A percentile compares a stretch with the other conserved stretches of the same genome.
Evolutionary conservation across 2,888 invertebrate species (phyloP).

Genomic region (Nemurella pictetii): DNA sequence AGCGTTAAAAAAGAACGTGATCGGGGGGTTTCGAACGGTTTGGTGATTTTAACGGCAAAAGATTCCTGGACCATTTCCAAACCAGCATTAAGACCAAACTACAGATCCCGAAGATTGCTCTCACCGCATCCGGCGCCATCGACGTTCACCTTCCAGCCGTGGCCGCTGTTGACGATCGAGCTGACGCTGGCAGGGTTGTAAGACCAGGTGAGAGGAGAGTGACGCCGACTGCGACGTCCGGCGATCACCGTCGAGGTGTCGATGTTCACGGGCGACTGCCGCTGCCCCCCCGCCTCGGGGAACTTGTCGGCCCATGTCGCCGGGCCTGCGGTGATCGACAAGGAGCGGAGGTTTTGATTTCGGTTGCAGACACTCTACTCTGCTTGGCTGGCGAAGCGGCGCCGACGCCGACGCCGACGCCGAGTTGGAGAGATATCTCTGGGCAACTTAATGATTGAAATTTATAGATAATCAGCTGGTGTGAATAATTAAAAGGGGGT

Average conservation of each 20-base stretch:
- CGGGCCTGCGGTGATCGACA: constrained; percentile 65
- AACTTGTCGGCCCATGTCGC: constrained; percentile 81
- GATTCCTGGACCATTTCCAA: too few relatives aligned
- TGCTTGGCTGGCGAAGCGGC: background rate
- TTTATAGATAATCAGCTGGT: too few relatives aligned
- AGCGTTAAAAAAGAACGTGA: too few relatives aligned
- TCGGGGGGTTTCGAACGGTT: too few relatives aligned
- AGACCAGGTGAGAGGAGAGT: constrained; percentile 67
- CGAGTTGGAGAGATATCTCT: too few relatives aligned
- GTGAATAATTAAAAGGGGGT: too few relatives aligned
- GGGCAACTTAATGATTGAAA: too few relatives aligned
- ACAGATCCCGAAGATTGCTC: too few relatives aligned
- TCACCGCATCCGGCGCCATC: constrained; percentile 75
- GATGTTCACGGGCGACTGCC: constrained; percentile 90
- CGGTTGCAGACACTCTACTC: too few relatives aligned
- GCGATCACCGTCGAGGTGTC: constrained; percentile 60
- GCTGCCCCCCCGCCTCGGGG: constrained; percentile 78
- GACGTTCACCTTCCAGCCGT: constrained; percentile 84
- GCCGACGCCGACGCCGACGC: background rate
- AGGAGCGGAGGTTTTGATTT: background rate
- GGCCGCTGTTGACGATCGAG: constrained; percentile 79
- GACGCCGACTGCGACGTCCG: constrained; percentile 57
- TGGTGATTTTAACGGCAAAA: too few relatives aligned
- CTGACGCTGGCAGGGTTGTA: constrained; percentile 75
- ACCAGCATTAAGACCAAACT: too few relatives aligned